phyloP scores from a whole-genome alignment of 2,113 vertebrate species.

The Anser cygnoides region DNA sequence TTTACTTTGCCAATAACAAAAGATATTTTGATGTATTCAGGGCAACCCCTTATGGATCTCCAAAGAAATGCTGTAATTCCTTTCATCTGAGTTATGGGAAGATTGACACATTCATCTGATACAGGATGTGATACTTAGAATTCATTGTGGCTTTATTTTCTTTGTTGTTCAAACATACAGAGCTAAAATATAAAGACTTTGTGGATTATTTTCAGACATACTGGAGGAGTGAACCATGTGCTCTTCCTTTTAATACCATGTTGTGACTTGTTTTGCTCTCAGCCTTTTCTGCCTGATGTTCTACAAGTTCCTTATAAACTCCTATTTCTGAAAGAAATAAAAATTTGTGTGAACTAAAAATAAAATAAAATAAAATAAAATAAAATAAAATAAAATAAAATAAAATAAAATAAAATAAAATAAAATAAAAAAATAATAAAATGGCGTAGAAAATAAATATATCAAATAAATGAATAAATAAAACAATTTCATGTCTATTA shows the following conservation, averaged over 20 bases:
- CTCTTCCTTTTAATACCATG: neutral
- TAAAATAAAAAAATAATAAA: neutral
- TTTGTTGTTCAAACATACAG: neutral
- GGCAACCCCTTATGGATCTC: neutral
- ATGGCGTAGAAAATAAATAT: no score
- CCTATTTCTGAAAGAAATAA: neutral
- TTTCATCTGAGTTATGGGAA: conserved; percentile 43
- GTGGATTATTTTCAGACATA: neutral
- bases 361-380: neutral
- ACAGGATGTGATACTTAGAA: neutral
- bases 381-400: neutral
- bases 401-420: neutral
- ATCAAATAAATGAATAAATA: neutral
- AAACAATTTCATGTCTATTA: accelerated
- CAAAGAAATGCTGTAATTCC: conserved; percentile 27
- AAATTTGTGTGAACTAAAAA: neutral
- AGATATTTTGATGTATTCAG: conserved; percentile 21
- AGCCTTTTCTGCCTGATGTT: neutral
- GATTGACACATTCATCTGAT: conserved; percentile 63
- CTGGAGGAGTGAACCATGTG: neutral
- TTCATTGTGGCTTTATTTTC: conserved; percentile 40
- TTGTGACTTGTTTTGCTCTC: neutral
- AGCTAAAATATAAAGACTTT: neutral
- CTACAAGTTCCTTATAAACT: neutral
- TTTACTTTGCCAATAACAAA: conserved; percentile 36